phyloP scores from a whole-genome alignment of 2,113 vertebrate species.

The Phalacrocorax pelagicus region DNA sequence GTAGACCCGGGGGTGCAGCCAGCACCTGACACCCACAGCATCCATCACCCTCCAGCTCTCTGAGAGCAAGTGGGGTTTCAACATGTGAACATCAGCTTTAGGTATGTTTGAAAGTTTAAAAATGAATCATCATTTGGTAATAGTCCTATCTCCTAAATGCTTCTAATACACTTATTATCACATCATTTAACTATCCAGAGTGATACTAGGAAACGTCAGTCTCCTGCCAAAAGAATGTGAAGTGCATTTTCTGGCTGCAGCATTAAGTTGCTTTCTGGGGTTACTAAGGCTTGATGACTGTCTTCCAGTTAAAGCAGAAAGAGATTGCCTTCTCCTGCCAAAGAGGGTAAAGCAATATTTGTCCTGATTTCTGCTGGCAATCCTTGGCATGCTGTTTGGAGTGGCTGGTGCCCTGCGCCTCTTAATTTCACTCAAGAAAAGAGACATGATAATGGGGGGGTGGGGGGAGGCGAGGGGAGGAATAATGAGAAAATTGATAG shows the following conservation, averaged over 20 bases:
- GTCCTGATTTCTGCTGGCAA: not conserved
- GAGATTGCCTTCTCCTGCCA: not conserved
- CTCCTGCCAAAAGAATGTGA: not conserved
- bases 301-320: not conserved
- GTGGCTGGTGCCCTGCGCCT: accelerated
- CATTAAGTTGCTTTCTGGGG: not conserved
- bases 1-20: not conserved
- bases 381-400: not conserved
- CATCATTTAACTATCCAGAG: not conserved
- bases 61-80: accelerated
- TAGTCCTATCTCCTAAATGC: not conserved
- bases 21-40: accelerated
- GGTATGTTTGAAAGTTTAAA: not conserved
- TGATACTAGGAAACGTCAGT: not conserved
- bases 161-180: not conserved
- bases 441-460: not conserved
- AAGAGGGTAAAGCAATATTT: not conserved
- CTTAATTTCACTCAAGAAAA: not conserved
- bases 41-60: not conserved
- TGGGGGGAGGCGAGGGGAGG: accelerated
- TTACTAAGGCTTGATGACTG: not conserved
- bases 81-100: not conserved
- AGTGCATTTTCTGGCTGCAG: not conserved
- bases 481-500: not conserved
- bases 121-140: not conserved